Evolutionary conservation across 2,888 invertebrate genomes (phyloP).

Genomic region (Drosophila mimetica): DNA sequence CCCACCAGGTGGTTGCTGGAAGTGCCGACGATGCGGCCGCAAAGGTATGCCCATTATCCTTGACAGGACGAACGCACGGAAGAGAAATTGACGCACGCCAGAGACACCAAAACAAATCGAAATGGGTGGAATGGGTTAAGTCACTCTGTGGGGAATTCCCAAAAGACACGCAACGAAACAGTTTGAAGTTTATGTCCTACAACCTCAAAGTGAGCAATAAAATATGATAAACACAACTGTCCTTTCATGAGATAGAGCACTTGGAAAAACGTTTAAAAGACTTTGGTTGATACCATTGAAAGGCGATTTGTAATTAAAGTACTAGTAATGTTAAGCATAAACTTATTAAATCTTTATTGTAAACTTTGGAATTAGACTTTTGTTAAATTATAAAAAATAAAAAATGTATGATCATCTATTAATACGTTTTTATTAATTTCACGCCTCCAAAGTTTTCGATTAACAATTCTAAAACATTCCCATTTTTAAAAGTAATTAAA

Average conservation of each 20-base stretch:
- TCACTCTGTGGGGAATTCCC: constrained; percentile 11
- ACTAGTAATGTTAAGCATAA: too few relatives aligned
- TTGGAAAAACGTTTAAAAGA: not conserved
- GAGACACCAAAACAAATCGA: constrained; percentile 14
- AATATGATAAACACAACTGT: constrained; percentile 10
- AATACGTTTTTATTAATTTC: too few relatives aligned
- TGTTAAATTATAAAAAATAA: too few relatives aligned
- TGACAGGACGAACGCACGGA: constrained; percentile 23
- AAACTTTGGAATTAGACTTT: too few relatives aligned
- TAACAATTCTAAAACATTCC: too few relatives aligned
- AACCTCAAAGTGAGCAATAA: constrained; percentile 18
- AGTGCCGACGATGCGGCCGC: constrained; percentile 35
- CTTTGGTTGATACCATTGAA: too few relatives aligned
- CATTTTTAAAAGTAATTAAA: too few relatives aligned
- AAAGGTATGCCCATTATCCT: constrained; percentile 54
- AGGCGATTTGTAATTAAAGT: too few relatives aligned
- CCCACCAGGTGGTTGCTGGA: constrained; percentile 38
- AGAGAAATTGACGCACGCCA: constrained; percentile 14
- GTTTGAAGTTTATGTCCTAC: constrained; percentile 22
- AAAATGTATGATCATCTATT: too few relatives aligned
- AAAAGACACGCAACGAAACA: constrained; percentile 17
- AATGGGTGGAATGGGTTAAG: constrained; percentile 17
- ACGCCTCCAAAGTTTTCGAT: too few relatives aligned
- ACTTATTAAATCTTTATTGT: too few relatives aligned
- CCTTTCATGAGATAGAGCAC: constrained; percentile 1